phyloP scores from a whole-genome alignment of 37 sponge, comb jelly and placozoan genomes.

The Bolinopsis microptera region DNA sequence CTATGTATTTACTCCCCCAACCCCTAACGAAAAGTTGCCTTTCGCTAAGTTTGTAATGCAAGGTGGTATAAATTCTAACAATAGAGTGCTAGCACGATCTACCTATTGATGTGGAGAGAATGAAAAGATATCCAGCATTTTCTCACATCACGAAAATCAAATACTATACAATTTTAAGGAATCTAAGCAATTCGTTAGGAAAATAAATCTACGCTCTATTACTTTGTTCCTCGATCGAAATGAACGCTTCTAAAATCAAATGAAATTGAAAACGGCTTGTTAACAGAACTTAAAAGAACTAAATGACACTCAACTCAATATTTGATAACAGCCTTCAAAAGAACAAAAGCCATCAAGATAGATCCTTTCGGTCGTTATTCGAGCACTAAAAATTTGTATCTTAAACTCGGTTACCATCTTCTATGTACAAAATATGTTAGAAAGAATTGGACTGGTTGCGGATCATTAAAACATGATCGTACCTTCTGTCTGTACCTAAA shows the following conservation, averaged over 20 bases:
- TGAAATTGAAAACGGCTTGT: no score
- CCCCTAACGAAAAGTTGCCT: not conserved
- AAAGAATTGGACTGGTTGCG: not conserved
- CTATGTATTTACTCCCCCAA: not conserved
- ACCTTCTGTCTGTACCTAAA: not conserved
- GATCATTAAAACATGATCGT: not conserved
- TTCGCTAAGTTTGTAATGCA: not conserved
- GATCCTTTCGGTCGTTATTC: no score
- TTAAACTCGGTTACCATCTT: not conserved
- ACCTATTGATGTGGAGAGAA: no score
- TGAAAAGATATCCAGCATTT: not conserved
- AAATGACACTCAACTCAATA: no score
- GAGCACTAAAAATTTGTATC: not conserved
- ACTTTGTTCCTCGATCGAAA: not conserved
- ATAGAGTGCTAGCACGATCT: constrained; percentile 14
- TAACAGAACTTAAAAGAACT: no score
- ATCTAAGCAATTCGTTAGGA: not conserved
- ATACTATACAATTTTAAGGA: not conserved
- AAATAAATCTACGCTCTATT: not conserved
- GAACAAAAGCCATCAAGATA: no score
- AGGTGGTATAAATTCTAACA: not conserved
- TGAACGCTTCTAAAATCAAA: not conserved
- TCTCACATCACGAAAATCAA: no score
- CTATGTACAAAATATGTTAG: not conserved
- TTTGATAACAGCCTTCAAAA: no score